Evolutionary conservation across 2,113 vertebrate genomes (phyloP).

Genomic region (Hydrochoerus hydrochaeris): DNA sequence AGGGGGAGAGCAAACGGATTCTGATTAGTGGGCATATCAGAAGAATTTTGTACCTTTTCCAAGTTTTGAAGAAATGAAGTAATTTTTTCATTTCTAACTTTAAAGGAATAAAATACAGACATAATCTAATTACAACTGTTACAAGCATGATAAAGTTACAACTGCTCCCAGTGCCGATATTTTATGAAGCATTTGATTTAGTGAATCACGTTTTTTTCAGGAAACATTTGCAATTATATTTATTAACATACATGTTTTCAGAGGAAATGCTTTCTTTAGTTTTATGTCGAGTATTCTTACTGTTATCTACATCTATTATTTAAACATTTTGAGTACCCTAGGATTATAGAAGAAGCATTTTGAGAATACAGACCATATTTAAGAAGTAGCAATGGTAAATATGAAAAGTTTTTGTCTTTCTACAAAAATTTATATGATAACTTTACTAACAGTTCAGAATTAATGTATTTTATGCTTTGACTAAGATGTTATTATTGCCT

Average conservation of each 20-base stretch:
- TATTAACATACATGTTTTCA: conserved; percentile 40
- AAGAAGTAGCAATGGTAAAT: conserved; percentile 26
- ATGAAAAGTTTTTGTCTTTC: neutral
- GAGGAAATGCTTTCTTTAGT: neutral
- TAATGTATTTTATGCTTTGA: conserved; percentile 19
- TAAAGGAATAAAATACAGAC: neutral
- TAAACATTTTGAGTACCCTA: conserved; percentile 8
- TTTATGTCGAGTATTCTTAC: conserved; percentile 24
- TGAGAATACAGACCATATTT: neutral
- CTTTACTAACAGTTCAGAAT: neutral
- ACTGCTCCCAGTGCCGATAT: neutral
- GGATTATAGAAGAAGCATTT: neutral
- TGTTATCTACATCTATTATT: conserved; percentile 38
- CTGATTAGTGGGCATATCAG: neutral
- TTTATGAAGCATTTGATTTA: conserved; percentile 47
- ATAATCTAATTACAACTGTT: neutral
- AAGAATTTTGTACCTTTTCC: neutral
- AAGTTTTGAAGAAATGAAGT: conserved; percentile 15
- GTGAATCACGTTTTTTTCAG: neutral
- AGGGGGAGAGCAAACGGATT: neutral
- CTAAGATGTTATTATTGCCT: neutral
- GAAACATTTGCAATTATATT: conserved; percentile 32
- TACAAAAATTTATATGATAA: conserved; percentile 32
- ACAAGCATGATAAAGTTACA: neutral
- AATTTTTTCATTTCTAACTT: conserved; percentile 14